A percentile compares a stretch with the other conserved stretches of the same genome.
phyloP scores from a whole-genome alignment of 2,888 invertebrate species.

The Scelioninae gen. 1 region DNA sequence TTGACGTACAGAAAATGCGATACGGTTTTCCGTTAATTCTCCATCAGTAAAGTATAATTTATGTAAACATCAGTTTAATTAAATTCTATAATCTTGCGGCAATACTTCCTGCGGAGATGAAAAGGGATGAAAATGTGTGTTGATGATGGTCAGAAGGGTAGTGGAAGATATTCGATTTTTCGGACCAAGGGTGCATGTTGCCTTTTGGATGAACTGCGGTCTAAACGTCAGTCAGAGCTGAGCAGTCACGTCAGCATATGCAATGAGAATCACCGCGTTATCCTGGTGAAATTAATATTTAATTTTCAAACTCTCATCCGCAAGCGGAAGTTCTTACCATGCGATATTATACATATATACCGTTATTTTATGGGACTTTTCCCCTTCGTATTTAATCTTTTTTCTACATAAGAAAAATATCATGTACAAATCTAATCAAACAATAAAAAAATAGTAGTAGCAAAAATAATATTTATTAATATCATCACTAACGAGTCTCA shows the following conservation, averaged over 20 bases:
- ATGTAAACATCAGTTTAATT: constrained; percentile 76
- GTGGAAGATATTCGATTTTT: constrained; percentile 60
- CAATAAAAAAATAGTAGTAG: too few species aligned
- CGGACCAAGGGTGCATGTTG: constrained; percentile 33
- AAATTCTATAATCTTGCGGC: constrained; percentile 78
- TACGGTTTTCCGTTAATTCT: constrained; percentile 45
- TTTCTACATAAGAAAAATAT: not conserved
- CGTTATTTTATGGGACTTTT: constrained; percentile 71
- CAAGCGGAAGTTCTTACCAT: constrained; percentile 75
- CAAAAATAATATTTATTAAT: too few species aligned
- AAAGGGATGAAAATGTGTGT: constrained; percentile 34
- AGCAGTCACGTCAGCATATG: constrained; percentile 72
- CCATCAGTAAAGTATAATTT: constrained; percentile 72
- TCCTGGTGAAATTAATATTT: constrained; percentile 80
- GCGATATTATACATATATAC: constrained; percentile 58
- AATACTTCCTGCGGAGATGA: constrained; percentile 67
- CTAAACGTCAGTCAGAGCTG: constrained; percentile 60
- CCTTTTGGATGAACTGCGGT: constrained; percentile 49
- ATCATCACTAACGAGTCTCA: not conserved
- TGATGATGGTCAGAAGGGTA: constrained; percentile 57
- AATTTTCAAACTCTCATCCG: constrained; percentile 79
- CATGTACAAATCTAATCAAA: not conserved
- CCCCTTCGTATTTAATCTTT: constrained; percentile 53
- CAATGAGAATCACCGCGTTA: constrained; percentile 75
- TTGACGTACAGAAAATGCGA: constrained; percentile 40